Conservation (phyloP, 2,888 invertebrate genomes). For the Macrosiphum euphorbiae region DNA sequence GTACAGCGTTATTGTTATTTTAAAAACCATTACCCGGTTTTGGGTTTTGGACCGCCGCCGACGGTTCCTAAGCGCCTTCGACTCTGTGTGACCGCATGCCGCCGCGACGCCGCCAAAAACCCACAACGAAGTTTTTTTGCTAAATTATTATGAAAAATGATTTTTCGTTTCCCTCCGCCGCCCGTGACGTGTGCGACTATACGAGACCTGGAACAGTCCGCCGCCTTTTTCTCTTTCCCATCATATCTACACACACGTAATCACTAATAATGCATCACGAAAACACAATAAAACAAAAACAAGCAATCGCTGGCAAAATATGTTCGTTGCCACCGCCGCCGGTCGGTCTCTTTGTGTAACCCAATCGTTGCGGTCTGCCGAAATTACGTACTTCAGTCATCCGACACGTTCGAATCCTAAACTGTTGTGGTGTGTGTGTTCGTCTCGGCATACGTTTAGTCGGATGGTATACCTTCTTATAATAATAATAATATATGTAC, state of each 20-base stretch:
- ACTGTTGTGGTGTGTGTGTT: constrained; percentile 15
- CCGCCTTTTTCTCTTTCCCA: constrained; percentile 41
- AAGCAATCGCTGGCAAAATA: constrained; percentile 38
- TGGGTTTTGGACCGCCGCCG: constrained; percentile 27
- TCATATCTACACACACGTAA: neutral
- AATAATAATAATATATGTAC: constrained; percentile 26
- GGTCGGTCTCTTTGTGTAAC: constrained; percentile 63
- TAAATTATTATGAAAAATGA: constrained; percentile 59
- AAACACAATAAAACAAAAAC: constrained; percentile 55
- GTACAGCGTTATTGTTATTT: constrained; percentile 36
- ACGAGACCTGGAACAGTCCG: neutral
- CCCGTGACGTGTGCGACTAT: constrained; percentile 26
- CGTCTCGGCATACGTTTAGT: constrained; percentile 45
- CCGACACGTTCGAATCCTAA: constrained; percentile 58
- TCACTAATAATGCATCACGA: neutral
- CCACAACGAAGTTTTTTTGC: constrained; percentile 30
- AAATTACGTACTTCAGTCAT: constrained; percentile 56
- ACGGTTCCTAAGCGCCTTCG: constrained; percentile 53
- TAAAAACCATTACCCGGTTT: constrained; percentile 37
- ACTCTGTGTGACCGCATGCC: constrained; percentile 16
- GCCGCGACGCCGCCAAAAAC: constrained; percentile 47
- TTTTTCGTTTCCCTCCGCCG: constrained; percentile 39
- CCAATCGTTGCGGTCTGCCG: constrained; percentile 64
- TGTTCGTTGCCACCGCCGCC: constrained; percentile 34
- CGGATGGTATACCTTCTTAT: neutral